Evolutionary conservation across 2,113 vertebrate genomes (phyloP).

Genomic region (Cavia aperea): DNA sequence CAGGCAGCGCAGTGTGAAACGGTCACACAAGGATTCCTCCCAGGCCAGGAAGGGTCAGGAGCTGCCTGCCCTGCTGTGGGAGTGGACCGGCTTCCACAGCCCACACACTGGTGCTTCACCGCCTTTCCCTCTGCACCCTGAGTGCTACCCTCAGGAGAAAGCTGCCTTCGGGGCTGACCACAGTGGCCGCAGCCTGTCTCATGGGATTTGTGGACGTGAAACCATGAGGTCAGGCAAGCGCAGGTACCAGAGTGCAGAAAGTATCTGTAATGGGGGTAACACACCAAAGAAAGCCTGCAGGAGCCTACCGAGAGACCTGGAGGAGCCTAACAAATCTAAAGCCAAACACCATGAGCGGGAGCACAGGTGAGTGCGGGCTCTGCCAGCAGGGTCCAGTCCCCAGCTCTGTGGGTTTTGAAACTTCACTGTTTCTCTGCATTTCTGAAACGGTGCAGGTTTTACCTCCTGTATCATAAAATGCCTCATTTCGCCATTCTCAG

Average conservation of each 20-base stretch:
- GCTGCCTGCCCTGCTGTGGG: constrained; percentile 43
- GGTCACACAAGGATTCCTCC: constrained; percentile 50
- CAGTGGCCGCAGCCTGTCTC: neutral
- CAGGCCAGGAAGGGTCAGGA: constrained; percentile 70
- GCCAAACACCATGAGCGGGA: constrained; percentile 82
- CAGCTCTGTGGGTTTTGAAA: neutral
- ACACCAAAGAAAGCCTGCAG: constrained; percentile 67
- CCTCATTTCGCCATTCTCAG: too few relatives aligned
- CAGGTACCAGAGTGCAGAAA: neutral
- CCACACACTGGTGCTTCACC: constrained; percentile 55
- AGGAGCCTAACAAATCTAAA: constrained; percentile 82
- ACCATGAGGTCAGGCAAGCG: constrained; percentile 59
- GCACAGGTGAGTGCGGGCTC: constrained; percentile 70
- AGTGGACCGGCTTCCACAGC: constrained; percentile 61
- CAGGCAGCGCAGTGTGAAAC: too few relatives aligned
- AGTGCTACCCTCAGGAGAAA: constrained; percentile 58
- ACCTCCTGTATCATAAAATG: too few relatives aligned
- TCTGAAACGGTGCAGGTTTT: neutral
- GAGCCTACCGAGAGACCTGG: constrained; percentile 41
- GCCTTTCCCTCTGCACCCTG: constrained; percentile 16
- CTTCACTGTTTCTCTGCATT: neutral
- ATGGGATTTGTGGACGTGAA: constrained; percentile 27
- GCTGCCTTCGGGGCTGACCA: rapidly evolving
- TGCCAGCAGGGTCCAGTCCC: too few relatives aligned
- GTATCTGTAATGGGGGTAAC: constrained; percentile 32